Evolutionary conservation across 2,113 vertebrate species (phyloP), one percentile per base, ranked within the genome.

Genomic region (Pelecanoides urinatrix): DNA sequence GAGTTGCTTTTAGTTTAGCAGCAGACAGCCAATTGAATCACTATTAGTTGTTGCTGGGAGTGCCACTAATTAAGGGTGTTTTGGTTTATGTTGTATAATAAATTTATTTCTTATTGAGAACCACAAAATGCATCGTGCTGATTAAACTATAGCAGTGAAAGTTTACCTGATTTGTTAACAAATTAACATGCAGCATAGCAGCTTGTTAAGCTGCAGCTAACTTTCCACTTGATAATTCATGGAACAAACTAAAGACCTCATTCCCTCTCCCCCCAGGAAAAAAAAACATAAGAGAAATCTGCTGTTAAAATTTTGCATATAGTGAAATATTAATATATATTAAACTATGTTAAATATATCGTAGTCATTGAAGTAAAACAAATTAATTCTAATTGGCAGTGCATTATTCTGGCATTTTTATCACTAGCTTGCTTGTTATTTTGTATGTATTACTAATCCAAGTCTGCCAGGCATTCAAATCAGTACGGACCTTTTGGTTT

Each of bases 91-190:
- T 38, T 47, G 25, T 56, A 17, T 49, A 67, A 62, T 93, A 86
- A 67, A 81, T 95, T 22, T 42, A 8, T 95, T 88, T 58, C 55
- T 80, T 82, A 38, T 16, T 86, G 82, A 92, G 52, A 80, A 30
- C 79, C 66, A 75, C 95, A 75, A 71, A 85, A 65, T 17, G 20
- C 45, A 16, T 50, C 34, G 62, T n/a, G 77, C 84, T 91, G 91
- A 72, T 96, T 94, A 92, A 94, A 91, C 56, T 15, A 40, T 72
- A 36, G 70, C 58, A 80, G 58, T 30, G 76, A 50, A 62, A 75
- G 38, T 89, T 74, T 42, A 84, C 86, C 84, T 90, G 91, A 89
- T 94, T 92, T 95, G 91, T 88, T 92, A 95, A 85, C 73, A 76
- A 96, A 95, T 95, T 96, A 89, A 82, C 45, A 50, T 59, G 91